These are phyloP conservation scores for Rattus norvegicus DNA, from an alignment of 2,113 vertebrate genomes.

Conservation along the genomic window GRCr8 NC_086029.1:22745501-22746000, in stretches of 20 bases:
- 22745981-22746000: slow-evolving; percentile 78
- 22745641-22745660: slow-evolving; percentile 90
- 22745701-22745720: slow-evolving; percentile 89
- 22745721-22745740: slow-evolving; percentile 93
- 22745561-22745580: slow-evolving; percentile 90
- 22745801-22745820: slow-evolving; percentile 91
- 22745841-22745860: slow-evolving; percentile 90
- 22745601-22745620: slow-evolving; percentile 91
- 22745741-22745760: slow-evolving; percentile 94
- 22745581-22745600: slow-evolving; percentile 90
- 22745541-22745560: slow-evolving; percentile 89
- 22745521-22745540: slow-evolving; percentile 87
- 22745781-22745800: slow-evolving; percentile 92
- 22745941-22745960: slow-evolving; percentile 85
- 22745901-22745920: slow-evolving; percentile 88
- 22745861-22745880: slow-evolving; percentile 86
- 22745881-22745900: slow-evolving; percentile 85
- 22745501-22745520: slow-evolving; percentile 90
- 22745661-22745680: slow-evolving; percentile 89
- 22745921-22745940: slow-evolving; percentile 85
- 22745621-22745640: slow-evolving; percentile 93
- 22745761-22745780: slow-evolving; percentile 94
- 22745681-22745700: slow-evolving; percentile 90
- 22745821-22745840: slow-evolving; percentile 88
- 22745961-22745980: slow-evolving; percentile 74